phyloP scores from a whole-genome alignment of 2,797 vertebrate species.

The Glossophaga mutica region DNA sequence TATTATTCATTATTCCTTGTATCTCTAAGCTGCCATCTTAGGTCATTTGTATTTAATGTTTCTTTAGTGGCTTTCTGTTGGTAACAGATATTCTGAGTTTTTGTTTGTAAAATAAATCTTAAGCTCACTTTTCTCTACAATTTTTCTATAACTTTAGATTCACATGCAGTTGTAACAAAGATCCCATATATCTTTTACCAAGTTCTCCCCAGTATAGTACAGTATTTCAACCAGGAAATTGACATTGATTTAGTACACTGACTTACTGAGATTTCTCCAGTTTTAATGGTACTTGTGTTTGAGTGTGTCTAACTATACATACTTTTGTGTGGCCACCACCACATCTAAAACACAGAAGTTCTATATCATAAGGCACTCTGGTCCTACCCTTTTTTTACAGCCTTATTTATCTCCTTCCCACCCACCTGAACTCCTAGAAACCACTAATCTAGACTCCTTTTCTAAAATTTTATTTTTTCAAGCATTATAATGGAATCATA shows the following conservation, averaged over 20 bases:
- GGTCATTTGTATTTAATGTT: not conserved
- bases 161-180: not conserved
- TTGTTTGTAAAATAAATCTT: not conserved
- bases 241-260: not conserved
- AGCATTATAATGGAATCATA: not conserved
- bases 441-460: not conserved
- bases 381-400: not conserved
- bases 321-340: not conserved
- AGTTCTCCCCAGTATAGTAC: not conserved
- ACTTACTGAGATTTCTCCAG: not conserved
- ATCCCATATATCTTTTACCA: not conserved
- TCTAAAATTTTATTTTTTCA: not conserved
- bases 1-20: not conserved
- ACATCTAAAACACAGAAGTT: not conserved
- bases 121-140: not conserved
- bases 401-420: not conserved
- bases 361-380: not conserved
- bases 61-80: not conserved
- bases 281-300: not conserved
- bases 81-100: not conserved
- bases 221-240: not conserved
- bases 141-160: not conserved
- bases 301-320: not conserved
- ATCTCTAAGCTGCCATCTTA: not conserved
- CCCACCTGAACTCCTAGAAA: not conserved